Evolutionary conservation across 2,888 invertebrate genomes (phyloP).

Genomic region (Allygus modestus): DNA sequence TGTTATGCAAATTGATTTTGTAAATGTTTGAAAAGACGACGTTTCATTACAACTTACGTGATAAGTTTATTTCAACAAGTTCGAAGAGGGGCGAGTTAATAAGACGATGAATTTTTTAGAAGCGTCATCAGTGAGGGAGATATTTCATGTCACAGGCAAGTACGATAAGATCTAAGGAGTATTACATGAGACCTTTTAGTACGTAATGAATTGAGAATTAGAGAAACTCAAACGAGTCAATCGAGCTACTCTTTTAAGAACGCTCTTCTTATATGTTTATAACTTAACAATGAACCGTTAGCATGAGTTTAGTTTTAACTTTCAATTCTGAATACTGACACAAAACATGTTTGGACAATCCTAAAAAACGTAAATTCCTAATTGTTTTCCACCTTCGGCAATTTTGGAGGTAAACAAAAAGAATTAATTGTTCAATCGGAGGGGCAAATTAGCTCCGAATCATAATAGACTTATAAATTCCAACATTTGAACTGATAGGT

Average conservation of each 20-base stretch:
- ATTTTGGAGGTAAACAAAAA: not conserved
- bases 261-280: too few species aligned
- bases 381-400: not conserved
- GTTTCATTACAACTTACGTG: slow-evolving; percentile 40
- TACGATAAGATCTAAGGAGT: not conserved
- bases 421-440: not conserved
- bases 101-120: slow-evolving; percentile 14
- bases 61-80: slow-evolving; percentile 19
- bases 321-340: too few species aligned
- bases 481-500: not conserved
- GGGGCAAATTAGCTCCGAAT: not conserved
- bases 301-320: too few species aligned
- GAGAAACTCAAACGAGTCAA: too few species aligned
- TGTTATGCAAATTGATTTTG: slow-evolving; percentile 8
- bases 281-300: too few species aligned
- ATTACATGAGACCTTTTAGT: too few species aligned
- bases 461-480: too few species aligned
- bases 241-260: too few species aligned
- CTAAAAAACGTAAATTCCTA: not conserved
- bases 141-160: not conserved
- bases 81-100: not conserved
- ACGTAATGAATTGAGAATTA: too few species aligned
- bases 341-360: too few species aligned
- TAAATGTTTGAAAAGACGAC: slow-evolving; percentile 37
- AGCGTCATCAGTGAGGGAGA: not conserved